Evolutionary conservation across 2,113 vertebrate genomes (phyloP).

Genomic region (Prochilodus magdalenae): DNA sequence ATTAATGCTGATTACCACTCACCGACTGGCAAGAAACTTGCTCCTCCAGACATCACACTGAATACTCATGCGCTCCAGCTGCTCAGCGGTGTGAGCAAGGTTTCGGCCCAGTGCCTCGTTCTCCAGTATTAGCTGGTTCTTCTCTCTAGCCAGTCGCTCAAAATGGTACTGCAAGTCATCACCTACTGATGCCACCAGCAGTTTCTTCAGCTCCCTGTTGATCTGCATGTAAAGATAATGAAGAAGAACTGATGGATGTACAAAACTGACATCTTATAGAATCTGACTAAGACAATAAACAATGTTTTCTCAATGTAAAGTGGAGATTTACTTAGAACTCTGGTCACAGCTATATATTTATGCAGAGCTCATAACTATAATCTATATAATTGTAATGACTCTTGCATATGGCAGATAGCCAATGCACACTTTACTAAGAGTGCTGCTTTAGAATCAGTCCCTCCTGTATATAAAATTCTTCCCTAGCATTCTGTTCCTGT

Average conservation of each 20-base stretch:
- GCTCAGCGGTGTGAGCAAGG: slow-evolving; percentile 86
- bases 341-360: too few species aligned
- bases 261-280: not conserved
- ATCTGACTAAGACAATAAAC: too few species aligned
- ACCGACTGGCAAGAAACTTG: slow-evolving; percentile 99
- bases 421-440: too few species aligned
- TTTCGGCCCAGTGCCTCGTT: slow-evolving; percentile 86
- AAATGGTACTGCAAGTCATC: slow-evolving; percentile 97
- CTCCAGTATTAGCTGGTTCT: slow-evolving; percentile 94
- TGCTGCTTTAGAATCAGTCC: too few species aligned
- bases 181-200: slow-evolving; percentile 94
- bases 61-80: slow-evolving; percentile 94
- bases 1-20: slow-evolving; percentile 29
- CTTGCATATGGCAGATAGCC: too few species aligned
- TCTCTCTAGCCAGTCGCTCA: slow-evolving; percentile 91
- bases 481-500: too few species aligned
- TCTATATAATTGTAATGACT: too few species aligned
- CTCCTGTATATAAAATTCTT: too few species aligned
- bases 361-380: too few species aligned
- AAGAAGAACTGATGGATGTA: not conserved
- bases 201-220: slow-evolving; percentile 94
- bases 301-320: too few species aligned
- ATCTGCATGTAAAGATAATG: slow-evolving; percentile 74
- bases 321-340: too few species aligned
- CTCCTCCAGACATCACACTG: slow-evolving; percentile 99